A percentile compares a stretch with the other conserved stretches of the same genome.
These are phyloP conservation scores for Pseudomyrmex concolor DNA, from an alignment of 1,140 invertebrate species.

Conservation along the genomic window DNA sequence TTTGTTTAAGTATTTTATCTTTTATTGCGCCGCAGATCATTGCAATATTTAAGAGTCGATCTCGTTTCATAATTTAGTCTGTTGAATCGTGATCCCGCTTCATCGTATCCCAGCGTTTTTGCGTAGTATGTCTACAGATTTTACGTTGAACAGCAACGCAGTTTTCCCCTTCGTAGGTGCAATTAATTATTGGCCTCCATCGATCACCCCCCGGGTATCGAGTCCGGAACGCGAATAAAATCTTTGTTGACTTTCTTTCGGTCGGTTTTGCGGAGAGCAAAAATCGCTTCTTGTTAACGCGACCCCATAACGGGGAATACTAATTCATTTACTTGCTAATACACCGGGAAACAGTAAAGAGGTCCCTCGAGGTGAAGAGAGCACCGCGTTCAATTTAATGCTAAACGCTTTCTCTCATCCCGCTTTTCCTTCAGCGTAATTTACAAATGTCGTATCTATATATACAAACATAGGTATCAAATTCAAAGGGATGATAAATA, in stretches of 20 bases:
- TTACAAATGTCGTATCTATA: not conserved
- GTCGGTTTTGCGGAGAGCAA: slow-evolving; percentile 23
- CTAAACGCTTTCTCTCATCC: slow-evolving; percentile 36
- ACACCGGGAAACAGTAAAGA: slow-evolving; percentile 31
- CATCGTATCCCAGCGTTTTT: slow-evolving; percentile 20
- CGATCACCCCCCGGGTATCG: slow-evolving; percentile 29
- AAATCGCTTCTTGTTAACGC: slow-evolving; percentile 43
- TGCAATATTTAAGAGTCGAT: not conserved
- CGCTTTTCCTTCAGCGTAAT: slow-evolving; percentile 15
- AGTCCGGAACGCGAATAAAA: slow-evolving; percentile 32
- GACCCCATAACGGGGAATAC: slow-evolving; percentile 21
- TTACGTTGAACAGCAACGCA: slow-evolving; percentile 28
- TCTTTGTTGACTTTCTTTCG: slow-evolving; percentile 48
- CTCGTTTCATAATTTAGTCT: not conserved
- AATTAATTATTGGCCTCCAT: slow-evolving; percentile 49
- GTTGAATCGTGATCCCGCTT: slow-evolving; percentile 10
- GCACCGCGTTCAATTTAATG: slow-evolving; percentile 34
- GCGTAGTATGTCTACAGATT: not conserved
- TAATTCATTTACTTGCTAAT: slow-evolving; percentile 55
- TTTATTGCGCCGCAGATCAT: no score
- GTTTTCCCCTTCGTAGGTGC: slow-evolving; percentile 12
- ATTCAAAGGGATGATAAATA: not conserved
- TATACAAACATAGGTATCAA: not conserved
- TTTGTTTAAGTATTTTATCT: no score
- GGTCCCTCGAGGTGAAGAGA: slow-evolving; percentile 10